These are phyloP conservation scores for Struthio camelus DNA, from an alignment of 2,113 vertebrate genomes.

Conservation along the genomic window DNA sequence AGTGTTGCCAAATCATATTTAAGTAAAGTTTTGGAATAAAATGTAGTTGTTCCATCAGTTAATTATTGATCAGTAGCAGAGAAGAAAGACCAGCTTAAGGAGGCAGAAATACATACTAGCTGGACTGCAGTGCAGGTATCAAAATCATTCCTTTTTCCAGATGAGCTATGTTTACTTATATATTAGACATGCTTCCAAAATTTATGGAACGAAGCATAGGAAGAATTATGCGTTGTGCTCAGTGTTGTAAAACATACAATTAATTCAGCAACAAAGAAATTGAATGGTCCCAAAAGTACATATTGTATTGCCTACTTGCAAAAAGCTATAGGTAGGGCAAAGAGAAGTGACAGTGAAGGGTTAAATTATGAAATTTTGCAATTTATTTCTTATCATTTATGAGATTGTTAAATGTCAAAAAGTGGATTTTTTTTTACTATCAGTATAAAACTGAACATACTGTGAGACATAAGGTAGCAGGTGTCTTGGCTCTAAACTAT, in stretches of 20 bases:
- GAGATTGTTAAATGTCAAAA: constrained; percentile 84
- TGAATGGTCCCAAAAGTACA: neutral
- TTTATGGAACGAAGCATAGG: neutral
- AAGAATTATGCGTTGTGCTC: neutral
- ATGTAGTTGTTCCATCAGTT: neutral
- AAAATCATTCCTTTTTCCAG: neutral
- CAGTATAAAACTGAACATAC: constrained; percentile 85
- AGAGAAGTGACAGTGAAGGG: constrained; percentile 63
- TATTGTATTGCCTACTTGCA: neutral
- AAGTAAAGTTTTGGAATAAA: neutral
- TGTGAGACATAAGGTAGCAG: constrained; percentile 87
- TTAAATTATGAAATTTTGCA: constrained; percentile 77
- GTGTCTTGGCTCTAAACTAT: constrained; percentile 84
- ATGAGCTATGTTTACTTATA: neutral
- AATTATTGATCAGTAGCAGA: neutral
- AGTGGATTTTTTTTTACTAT: constrained; percentile 80
- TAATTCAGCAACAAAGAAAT: constrained; percentile 12
- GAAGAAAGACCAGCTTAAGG: neutral
- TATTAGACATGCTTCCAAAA: neutral
- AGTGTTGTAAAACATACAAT: neutral
- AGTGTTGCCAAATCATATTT: neutral
- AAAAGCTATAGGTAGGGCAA: constrained; percentile 60
- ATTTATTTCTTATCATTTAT: constrained; percentile 79
- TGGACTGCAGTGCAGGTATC: neutral
- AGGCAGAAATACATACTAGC: neutral